phyloP scores from a whole-genome alignment of 2,797 vertebrate genomes.

The Ctenochaetus hawaiiensis region DNA sequence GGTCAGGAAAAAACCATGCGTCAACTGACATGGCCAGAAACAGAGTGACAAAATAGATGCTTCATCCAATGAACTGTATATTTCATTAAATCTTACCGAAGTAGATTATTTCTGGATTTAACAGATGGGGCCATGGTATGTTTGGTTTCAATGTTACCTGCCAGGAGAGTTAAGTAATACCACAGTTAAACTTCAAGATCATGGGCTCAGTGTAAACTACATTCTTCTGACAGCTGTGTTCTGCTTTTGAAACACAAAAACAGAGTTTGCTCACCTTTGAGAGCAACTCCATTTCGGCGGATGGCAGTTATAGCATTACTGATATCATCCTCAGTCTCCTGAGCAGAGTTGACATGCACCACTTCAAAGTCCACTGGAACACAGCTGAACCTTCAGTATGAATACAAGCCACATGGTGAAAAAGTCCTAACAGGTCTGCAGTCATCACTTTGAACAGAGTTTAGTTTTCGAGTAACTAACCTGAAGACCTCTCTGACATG shows the following conservation, averaged over 20 bases:
- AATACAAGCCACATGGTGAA: slow-evolving; percentile 6
- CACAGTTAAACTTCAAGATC: slow-evolving; percentile 63
- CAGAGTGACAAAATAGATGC: not conserved
- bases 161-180: slow-evolving; percentile 76
- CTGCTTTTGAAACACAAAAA: not conserved
- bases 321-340: slow-evolving; percentile 82
- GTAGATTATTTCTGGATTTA: slow-evolving; percentile 89
- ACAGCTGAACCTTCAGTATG: slow-evolving; percentile 85
- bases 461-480: slow-evolving; percentile 71
- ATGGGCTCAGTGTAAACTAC: not conserved
- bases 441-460: not conserved
- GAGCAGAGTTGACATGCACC: slow-evolving; percentile 87
- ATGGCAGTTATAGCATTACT: slow-evolving; percentile 89
- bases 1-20: slow-evolving; percentile 3
- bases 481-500: slow-evolving; percentile 90
- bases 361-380: slow-evolving; percentile 92
- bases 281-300: slow-evolving; percentile 89
- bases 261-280: slow-evolving; percentile 80
- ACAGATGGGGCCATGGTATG: slow-evolving; percentile 90
- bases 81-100: slow-evolving; percentile 81
- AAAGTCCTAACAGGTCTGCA: not conserved
- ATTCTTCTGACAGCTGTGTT: slow-evolving; percentile 14
- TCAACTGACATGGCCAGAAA: slow-evolving; percentile 13
- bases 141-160: slow-evolving; percentile 93
- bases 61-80: slow-evolving; percentile 17